Conservation (phyloP, 2,797 vertebrate species). For the Megaceryle alcyon region DNA sequence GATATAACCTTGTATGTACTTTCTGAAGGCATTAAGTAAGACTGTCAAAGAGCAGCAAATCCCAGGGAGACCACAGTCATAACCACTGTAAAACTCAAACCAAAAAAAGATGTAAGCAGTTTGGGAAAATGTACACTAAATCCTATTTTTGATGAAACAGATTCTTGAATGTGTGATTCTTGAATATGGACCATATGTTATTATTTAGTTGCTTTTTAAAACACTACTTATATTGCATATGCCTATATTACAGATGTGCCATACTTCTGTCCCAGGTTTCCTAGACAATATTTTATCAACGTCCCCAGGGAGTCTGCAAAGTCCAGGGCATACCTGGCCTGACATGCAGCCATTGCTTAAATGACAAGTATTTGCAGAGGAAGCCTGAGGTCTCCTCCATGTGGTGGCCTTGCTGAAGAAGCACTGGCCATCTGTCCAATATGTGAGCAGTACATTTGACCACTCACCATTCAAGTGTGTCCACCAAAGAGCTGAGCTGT, state of each 20-base stretch:
- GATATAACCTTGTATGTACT: not conserved
- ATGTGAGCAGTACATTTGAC: not conserved
- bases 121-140: not conserved
- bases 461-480: not conserved
- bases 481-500: not conserved
- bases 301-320: not conserved
- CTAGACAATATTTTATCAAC: not conserved
- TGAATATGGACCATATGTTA: not conserved
- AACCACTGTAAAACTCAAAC: not conserved
- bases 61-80: not conserved
- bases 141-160: not conserved
- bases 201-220: not conserved
- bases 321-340: not conserved
- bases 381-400: not conserved
- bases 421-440: not conserved
- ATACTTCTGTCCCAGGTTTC: not conserved
- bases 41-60: not conserved
- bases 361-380: not conserved
- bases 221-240: not conserved
- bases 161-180: not conserved
- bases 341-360: not conserved
- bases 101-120: not conserved
- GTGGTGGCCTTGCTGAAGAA: not conserved
- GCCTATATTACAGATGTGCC: rapidly evolving
- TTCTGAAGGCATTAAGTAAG: not conserved